Evolutionary conservation across 2,797 vertebrate genomes (phyloP).

Genomic region (Tangara arthus): DNA sequence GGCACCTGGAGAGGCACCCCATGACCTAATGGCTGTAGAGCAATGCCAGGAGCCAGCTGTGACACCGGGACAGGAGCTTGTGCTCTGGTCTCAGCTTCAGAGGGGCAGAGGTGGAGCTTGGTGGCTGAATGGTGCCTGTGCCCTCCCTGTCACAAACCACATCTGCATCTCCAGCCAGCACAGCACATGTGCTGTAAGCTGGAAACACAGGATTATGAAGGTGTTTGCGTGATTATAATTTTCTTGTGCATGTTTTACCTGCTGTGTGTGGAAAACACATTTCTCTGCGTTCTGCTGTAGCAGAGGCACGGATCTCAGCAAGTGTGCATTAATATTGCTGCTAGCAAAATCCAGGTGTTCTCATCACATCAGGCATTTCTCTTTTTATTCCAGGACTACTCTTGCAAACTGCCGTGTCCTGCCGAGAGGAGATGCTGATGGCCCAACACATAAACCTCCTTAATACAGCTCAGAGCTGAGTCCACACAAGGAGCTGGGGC

Average conservation of each 20-base stretch:
- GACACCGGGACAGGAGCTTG: neutral
- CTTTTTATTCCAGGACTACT: constrained; percentile 41
- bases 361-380: constrained; percentile 45
- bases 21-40: neutral
- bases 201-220: neutral
- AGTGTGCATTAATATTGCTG: constrained; percentile 37
- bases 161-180: neutral
- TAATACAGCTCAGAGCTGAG: neutral
- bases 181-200: neutral
- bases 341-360: constrained; percentile 63
- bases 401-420: constrained; percentile 45
- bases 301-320: neutral
- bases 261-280: neutral
- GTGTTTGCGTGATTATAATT: neutral
- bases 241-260: neutral
- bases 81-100: neutral
- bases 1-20: neutral
- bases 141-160: neutral
- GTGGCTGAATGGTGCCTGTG: neutral
- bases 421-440: constrained; percentile 41
- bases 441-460: neutral
- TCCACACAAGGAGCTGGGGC: neutral
- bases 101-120: neutral
- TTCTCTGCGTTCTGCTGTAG: neutral
- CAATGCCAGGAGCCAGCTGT: neutral